Conservation (phyloP, 2,888 invertebrate species). For the Pomacea canaliculata region DNA sequence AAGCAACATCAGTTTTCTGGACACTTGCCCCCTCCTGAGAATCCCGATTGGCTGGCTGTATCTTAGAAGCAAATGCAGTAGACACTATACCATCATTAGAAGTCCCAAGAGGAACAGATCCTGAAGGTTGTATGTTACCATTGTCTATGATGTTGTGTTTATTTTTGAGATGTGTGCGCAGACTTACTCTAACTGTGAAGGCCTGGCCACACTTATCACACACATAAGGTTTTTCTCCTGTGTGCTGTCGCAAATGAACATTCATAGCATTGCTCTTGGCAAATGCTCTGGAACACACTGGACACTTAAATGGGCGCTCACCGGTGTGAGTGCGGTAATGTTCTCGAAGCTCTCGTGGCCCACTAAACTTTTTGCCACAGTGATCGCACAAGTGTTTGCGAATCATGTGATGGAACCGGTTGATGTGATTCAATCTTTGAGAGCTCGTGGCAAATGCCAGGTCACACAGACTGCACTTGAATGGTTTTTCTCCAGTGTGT, state of each 20-base stretch:
- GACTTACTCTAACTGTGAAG: not conserved
- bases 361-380: slow-evolving; percentile 3
- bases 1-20: no score
- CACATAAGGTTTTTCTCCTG: slow-evolving; percentile 6
- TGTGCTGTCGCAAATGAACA: slow-evolving; percentile 5
- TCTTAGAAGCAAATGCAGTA: no score
- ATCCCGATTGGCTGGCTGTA: no score
- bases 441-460: slow-evolving; percentile 7
- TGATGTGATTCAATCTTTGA: not conserved
- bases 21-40: no score
- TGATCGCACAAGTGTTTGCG: slow-evolving; percentile 7
- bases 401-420: not conserved
- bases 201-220: slow-evolving; percentile 14
- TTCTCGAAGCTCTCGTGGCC: slow-evolving; percentile 5
- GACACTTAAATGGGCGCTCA: not conserved
- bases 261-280: slow-evolving; percentile 3
- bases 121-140: not conserved
- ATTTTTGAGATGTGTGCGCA: slow-evolving; percentile 10
- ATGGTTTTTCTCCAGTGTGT: slow-evolving; percentile 8
- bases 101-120: no score
- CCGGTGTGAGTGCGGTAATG: slow-evolving; percentile 10
- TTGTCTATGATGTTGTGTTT: slow-evolving; percentile 8
- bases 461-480: not conserved
- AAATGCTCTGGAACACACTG: slow-evolving; percentile 3
- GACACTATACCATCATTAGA: no score